Evolutionary conservation across 2,888 invertebrate genomes (phyloP), one percentile per base, ranked within the genome.

Genomic region (Latrodectus hesperus): DNA sequence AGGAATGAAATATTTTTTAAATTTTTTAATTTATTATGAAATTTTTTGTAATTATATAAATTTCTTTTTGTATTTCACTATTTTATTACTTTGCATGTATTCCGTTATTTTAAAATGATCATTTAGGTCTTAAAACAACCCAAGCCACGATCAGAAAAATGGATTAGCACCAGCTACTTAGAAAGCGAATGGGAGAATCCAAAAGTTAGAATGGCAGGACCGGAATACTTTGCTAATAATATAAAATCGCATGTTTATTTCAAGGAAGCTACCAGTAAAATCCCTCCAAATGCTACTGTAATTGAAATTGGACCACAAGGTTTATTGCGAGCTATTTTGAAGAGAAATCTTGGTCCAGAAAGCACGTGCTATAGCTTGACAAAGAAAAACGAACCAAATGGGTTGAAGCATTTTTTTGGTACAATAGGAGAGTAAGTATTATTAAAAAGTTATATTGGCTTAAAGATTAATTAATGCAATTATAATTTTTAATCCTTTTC

Each of bases 301-400:
- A 94, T 99, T 91, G 99, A 99, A 92, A 95, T 99, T 91, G 98
- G 98, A 11, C 99, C 99, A 16, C 98, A 98, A 92, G 96, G 96
- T 91, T 94, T 99, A 90, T 94, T 99, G 90, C 98, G 98, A 93
- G 96, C 98, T 26, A 96, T 99, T 91, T 94, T 99, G 53, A 96
- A 96, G 92, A 94, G 99, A 90, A 96, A 97, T 11, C 93, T 97
- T 0, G 94, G 95, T 0, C 91, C 94, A 78, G 95, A 95, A 2
- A 95, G 95, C 88, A 94, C 95, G 83, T 96, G 96, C 92, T 94
- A 98, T 90, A 95, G 97, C 88, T 94, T 99, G 72, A 95, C 98
- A 93, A 98, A 98, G 91, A 94, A 95, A 89, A 90, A 91, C 17
- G 95, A 97, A 92, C 95, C 97, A 92, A 95, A 97, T 91, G 92